A percentile compares a stretch with the other conserved stretches of the same genome.
Conservation (phyloP, 92 coral and sea anemone species). For the Umimayanthus kanabou region DNA sequence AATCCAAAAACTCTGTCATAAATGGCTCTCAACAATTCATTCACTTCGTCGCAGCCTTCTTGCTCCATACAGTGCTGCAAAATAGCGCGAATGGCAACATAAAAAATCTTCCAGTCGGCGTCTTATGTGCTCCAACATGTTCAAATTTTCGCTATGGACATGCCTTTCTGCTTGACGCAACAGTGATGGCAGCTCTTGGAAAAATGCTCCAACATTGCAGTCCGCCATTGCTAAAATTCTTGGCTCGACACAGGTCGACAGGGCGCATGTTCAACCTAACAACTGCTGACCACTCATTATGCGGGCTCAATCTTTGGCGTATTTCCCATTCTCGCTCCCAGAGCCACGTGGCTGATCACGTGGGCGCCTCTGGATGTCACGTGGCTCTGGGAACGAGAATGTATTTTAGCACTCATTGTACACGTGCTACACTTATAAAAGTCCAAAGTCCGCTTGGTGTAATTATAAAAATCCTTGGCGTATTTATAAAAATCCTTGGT, state of each 20-base stretch:
- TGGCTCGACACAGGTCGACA: not conserved
- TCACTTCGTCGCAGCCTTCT: slow-evolving; percentile 33
- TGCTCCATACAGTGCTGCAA: slow-evolving; percentile 55
- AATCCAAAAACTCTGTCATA: slow-evolving; percentile 18
- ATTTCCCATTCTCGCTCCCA: too few relatives aligned
- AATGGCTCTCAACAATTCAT: slow-evolving; percentile 29
- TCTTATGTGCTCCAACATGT: slow-evolving; percentile 53
- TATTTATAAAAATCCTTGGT: too few relatives aligned
- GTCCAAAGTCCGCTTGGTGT: too few relatives aligned
- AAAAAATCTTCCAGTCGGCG: slow-evolving; percentile 39
- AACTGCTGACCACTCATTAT: not conserved
- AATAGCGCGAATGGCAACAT: slow-evolving; percentile 41
- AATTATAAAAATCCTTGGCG: too few relatives aligned
- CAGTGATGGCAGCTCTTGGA: slow-evolving; percentile 35
- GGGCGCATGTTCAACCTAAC: not conserved
- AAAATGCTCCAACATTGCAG: slow-evolving; percentile 35
- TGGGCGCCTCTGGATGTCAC: too few relatives aligned
- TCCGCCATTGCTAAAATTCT: slow-evolving; percentile 33
- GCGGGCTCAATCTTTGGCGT: slow-evolving; percentile 4
- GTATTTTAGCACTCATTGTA: too few relatives aligned
- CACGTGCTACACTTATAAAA: too few relatives aligned
- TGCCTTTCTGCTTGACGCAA: slow-evolving; percentile 53
- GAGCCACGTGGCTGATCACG: too few relatives aligned
- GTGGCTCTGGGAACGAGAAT: too few relatives aligned
- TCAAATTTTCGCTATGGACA: slow-evolving; percentile 44